Percentiles rank a stretch among this genome's conserved stretches.
Conservation (phyloP, 2,797 vertebrate species). For the Menidia menidia region DNA sequence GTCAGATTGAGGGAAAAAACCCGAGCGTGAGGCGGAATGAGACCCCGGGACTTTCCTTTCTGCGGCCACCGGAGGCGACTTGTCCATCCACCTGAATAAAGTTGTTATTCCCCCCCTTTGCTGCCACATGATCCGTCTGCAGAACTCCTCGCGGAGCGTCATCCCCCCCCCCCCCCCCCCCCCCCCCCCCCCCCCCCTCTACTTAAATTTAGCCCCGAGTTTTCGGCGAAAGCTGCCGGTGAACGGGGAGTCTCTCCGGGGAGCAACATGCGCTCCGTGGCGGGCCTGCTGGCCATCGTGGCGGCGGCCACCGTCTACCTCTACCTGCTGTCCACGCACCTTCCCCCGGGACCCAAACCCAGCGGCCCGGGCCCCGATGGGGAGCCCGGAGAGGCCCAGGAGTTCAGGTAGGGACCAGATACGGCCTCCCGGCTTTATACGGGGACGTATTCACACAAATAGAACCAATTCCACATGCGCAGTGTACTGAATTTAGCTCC, state of each 20-base stretch:
- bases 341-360: slow-evolving; percentile 76
- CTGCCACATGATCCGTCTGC: slow-evolving; percentile 58
- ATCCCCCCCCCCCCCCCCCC: slow-evolving; percentile 30
- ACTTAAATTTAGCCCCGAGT: slow-evolving; percentile 12
- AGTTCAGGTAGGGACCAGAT: slow-evolving; percentile 34
- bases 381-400: slow-evolving; percentile 12
- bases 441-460: neutral
- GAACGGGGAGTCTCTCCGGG: neutral
- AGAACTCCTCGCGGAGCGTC: slow-evolving; percentile 43
- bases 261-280: slow-evolving; percentile 81
- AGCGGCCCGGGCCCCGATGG: slow-evolving; percentile 20
- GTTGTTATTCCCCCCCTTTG: slow-evolving; percentile 10
- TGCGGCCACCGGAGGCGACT: neutral
- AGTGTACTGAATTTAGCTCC: neutral
- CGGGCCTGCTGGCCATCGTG: slow-evolving; percentile 81
- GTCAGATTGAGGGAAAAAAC: neutral
- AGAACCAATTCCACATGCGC: neutral
- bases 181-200: slow-evolving; percentile 52
- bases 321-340: slow-evolving; percentile 87
- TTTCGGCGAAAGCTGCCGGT: neutral
- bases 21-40: rapidly evolving
- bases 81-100: slow-evolving; percentile 12
- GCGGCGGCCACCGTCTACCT: slow-evolving; percentile 84
- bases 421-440: neutral
- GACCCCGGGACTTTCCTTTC: neutral